A percentile compares a stretch with the other conserved stretches of the same genome.
Conservation (phyloP, 2,797 vertebrate genomes). For the Champsocephalus gunnari region DNA sequence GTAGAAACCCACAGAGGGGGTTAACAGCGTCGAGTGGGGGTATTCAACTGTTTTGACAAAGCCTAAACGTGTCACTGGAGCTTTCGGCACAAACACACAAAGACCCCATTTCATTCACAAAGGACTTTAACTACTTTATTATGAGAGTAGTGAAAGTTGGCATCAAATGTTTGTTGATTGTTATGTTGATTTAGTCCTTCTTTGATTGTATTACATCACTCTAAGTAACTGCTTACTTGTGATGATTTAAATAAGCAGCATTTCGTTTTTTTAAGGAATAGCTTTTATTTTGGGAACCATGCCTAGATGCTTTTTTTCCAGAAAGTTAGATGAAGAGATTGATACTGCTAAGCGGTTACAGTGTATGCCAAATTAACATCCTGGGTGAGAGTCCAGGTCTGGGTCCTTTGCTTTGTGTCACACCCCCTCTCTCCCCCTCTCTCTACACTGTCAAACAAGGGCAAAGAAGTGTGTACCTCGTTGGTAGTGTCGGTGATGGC, state of each 20-base stretch:
- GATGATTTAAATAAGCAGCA: not conserved
- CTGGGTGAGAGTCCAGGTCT: no score
- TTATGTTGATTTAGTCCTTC: not conserved
- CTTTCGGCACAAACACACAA: constrained; percentile 34
- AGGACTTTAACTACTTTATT: not conserved
- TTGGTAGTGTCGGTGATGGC: constrained; percentile 90
- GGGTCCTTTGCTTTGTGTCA: no score
- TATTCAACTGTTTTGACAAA: constrained; percentile 65
- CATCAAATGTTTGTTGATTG: constrained; percentile 2
- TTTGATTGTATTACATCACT: not conserved
- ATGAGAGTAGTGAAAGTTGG: not conserved
- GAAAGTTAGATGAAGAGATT: not conserved
- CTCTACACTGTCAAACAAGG: no score
- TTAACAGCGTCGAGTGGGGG: constrained; percentile 47
- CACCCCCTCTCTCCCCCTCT: no score
- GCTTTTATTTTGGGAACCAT: not conserved
- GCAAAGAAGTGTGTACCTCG: constrained; percentile 85
- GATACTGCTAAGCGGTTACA: not conserved
- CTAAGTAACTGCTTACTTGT: not conserved
- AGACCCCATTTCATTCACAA: not conserved
- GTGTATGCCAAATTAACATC: no score
- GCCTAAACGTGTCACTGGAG: constrained; percentile 59
- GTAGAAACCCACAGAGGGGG: constrained; percentile 43
- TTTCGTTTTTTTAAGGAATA: not conserved
- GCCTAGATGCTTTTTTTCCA: no score